Base-by-base conservation (phyloP, 2,888 invertebrate species). In the Sussaba pulchella region DNA sequence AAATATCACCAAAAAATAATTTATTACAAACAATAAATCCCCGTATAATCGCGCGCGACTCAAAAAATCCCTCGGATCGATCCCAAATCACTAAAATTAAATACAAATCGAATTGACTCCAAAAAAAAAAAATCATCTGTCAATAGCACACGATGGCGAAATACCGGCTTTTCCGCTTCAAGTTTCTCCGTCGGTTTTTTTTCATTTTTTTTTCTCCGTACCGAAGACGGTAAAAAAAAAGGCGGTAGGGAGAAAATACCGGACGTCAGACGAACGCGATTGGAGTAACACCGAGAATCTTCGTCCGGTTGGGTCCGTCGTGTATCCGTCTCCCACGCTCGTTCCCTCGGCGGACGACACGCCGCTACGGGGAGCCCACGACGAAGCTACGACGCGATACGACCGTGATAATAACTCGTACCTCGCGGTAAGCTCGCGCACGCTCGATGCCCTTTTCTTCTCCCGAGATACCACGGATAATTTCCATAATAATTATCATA, bases 401-500 rank as follows among this genome's bases (percentile, higher is more conserved):
- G 81, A 57, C 76, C 81, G 75, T 76, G 79, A 83, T 81, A 83
- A 83, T 81, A 83, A 64, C 67, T 75, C 31, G 52, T 31, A 41
- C 74, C 76, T 63, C 67, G 76, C 71, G 69, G 45, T 39, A 54
- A 39, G 36, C 61, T 77, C 67, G 61, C 71, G 17, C 26, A 12
- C 66, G 31, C 47, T 67, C 36, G 17, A 12, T 1, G 45, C 19
- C 43, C 10, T 26, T 67, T 36, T 50, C 50, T 36, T 66, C 31
- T 47, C 19, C 2, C 59, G 52, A 66, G 66, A 66, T 67, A 76
- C 64, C 52, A 39, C 57, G 24, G 66, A 76, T 61, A 61, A 75
- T 84, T 83, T 80, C 72, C 83, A 83, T 83, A 80, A 83, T 83
- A 82, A 83, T 83, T 82, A 83, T 80, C 80, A 66, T 74, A 77